Base-by-base conservation (phyloP, 2,113 vertebrate species). In the Loxodonta africana region DNA sequence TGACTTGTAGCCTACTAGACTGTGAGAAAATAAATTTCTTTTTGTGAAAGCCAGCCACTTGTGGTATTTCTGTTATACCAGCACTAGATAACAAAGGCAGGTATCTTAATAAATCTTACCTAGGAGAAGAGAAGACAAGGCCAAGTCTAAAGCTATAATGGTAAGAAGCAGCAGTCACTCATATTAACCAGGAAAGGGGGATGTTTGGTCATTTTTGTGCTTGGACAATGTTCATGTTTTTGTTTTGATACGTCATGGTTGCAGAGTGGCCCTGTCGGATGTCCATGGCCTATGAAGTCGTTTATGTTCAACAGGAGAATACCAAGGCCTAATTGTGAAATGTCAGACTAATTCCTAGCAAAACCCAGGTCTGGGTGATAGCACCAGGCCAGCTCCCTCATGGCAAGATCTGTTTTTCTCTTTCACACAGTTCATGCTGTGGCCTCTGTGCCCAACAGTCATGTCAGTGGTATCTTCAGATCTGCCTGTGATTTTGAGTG, bases 341-440 rank as follows among this genome's bases (percentile, higher is more conserved):
- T 63, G 5, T 14, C 44, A 83, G 60, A 82, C 8, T 4, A 87
- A 2, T 53, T 81, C 15, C 1, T 71, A 48, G 23, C 9, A 86
- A 74, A 23, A 80, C 60, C 15, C 62, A 85, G 73, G 10, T n/a
- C 25, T 48, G 3, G 18, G 26, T 85, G 25, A 63, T 67, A 86
- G 3, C 4, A 77, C 20, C 46, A 95, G 28, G 28, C n/a, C 8
- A 90, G 4, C 67, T 65, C 26, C 33, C 4, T 93, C 26, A 80
- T 57, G 6, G 90, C 21, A 60, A 26, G 1, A 8, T 90, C 65
- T 85, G 28, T 5, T 25, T 89, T 90, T 73, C 6, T 81, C 37
- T 94, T 85, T 92, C 60, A 77, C 57, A 95, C 2, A 77, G 30
- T 82, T 86, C 28, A 90, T n/a, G 10, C 14, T 95, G 21, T 67